Evolutionary conservation across 2,888 invertebrate genomes (phyloP).

Genomic region (Agelastica alni): DNA sequence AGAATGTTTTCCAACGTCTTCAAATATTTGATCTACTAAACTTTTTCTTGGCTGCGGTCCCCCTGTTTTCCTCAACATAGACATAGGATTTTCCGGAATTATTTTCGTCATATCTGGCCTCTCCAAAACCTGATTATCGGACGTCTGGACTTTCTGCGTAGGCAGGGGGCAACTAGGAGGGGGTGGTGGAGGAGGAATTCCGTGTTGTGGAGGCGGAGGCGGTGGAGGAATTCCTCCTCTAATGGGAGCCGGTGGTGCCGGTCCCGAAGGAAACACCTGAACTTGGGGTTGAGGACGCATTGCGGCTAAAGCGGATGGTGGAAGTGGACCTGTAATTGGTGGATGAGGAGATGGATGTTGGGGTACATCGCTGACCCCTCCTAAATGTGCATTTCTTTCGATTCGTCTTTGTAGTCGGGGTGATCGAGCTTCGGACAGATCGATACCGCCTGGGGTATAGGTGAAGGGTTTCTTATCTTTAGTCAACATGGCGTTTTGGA

Average conservation of each 20-base stretch:
- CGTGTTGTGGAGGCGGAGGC: conserved; percentile 62
- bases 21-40: conserved; percentile 47
- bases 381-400: conserved; percentile 71
- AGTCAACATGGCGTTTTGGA: conserved; percentile 93
- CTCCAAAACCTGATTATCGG: conserved; percentile 59
- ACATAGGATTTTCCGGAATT: conserved; percentile 74
- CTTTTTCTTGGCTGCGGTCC: conserved; percentile 59
- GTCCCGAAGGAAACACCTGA: conserved; percentile 59
- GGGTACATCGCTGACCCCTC: conserved; percentile 64
- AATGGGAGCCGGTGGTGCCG: conserved; percentile 48
- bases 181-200: conserved; percentile 57
- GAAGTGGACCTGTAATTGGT: conserved; percentile 55
- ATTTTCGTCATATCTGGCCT: conserved; percentile 71
- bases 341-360: conserved; percentile 54
- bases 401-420: conserved; percentile 86
- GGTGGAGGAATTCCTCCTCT: conserved; percentile 46
- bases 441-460: conserved; percentile 92
- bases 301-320: conserved; percentile 66
- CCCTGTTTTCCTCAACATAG: conserved; percentile 69
- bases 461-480: conserved; percentile 96
- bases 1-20: conserved; percentile 29
- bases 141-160: conserved; percentile 57
- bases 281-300: conserved; percentile 68
- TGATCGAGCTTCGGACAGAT: conserved; percentile 86
- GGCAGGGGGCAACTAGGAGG: conserved; percentile 65